These are phyloP conservation scores for Hycleus phaleratus DNA, from an alignment of 1,140 invertebrate genomes.

Conservation along the genomic window DNA sequence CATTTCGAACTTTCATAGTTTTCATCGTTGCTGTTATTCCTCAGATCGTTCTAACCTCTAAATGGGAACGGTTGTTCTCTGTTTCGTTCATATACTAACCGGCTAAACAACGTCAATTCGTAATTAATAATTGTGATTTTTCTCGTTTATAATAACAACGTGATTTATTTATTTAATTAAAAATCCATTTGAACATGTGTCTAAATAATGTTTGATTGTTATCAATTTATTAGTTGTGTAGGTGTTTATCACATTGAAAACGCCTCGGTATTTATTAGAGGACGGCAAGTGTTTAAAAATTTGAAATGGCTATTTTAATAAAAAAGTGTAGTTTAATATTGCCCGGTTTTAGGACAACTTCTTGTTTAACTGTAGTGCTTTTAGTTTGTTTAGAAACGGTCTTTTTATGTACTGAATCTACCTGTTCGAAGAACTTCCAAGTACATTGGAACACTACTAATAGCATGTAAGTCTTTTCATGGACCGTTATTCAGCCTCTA, in stretches of 20 bases:
- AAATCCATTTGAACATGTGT: no score
- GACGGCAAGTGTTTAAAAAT: no score
- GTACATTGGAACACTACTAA: slow-evolving; percentile 83
- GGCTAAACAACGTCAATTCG: no score
- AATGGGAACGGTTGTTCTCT: background rate
- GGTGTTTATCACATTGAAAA: no score
- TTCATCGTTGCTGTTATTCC: background rate
- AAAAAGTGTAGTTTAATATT: slow-evolving; percentile 30
- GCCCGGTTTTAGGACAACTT: slow-evolving; percentile 45
- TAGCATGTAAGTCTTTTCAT: slow-evolving; percentile 56
- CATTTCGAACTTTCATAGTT: no score
- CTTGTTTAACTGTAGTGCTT: slow-evolving; percentile 60
- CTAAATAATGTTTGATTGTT: no score
- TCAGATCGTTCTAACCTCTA: slow-evolving; percentile 8
- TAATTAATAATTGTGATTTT: no score
- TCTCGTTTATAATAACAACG: no score
- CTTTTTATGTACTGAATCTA: slow-evolving; percentile 62
- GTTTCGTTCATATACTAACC: no score
- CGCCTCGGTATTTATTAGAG: no score
- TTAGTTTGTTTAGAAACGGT: slow-evolving; percentile 71
- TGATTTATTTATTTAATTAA: no score
- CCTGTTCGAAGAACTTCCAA: slow-evolving; percentile 73
- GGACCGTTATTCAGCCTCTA: slow-evolving; percentile 3
- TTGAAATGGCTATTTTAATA: slow-evolving; percentile 22
- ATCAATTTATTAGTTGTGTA: no score